Conservation (phyloP, 2,888 invertebrate genomes). For the Branchipolynoe longqiensis region DNA sequence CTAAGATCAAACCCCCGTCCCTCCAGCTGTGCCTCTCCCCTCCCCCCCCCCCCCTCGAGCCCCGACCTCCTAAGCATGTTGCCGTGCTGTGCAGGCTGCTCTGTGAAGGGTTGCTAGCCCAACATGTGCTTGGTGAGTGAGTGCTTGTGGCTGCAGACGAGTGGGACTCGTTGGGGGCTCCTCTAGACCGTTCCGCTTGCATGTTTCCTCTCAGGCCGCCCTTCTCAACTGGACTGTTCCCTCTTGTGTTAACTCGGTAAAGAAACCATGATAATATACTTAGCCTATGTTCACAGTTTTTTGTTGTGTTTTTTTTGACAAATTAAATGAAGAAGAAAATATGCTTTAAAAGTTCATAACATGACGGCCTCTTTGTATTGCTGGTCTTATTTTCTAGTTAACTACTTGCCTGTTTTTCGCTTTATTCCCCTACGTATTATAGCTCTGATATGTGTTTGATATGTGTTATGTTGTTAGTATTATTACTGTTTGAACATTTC, state of each 20-base stretch:
- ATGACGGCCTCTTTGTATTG: constrained; percentile 35
- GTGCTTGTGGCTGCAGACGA: not conserved
- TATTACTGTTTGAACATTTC: constrained; percentile 17
- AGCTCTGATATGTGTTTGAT: constrained; percentile 6
- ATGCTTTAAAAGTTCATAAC: too few species aligned
- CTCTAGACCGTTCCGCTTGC: not conserved
- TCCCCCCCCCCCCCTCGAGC: too few species aligned
- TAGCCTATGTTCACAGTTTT: constrained; percentile 31
- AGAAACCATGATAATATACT: constrained; percentile 7
- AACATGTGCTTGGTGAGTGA: not conserved
- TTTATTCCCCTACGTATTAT: not conserved
- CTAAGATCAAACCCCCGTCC: too few species aligned
- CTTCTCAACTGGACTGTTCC: too few species aligned
- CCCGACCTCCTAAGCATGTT: too few species aligned
- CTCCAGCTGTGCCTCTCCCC: too few species aligned
- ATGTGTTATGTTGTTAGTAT: constrained; percentile 40
- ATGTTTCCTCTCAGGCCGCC: constrained; percentile 33
- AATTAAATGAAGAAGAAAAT: too few species aligned
- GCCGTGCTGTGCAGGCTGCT: not conserved
- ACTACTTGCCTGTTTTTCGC: constrained; percentile 19
- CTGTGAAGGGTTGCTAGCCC: not conserved
- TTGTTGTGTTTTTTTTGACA: too few species aligned
- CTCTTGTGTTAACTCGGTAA: constrained; percentile 7
- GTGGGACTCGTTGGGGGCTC: not conserved
- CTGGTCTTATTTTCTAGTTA: constrained; percentile 15